These are phyloP conservation scores for Eurytoma adleriae DNA, from an alignment of 2,888 invertebrate species.

Conservation along the genomic window DNA sequence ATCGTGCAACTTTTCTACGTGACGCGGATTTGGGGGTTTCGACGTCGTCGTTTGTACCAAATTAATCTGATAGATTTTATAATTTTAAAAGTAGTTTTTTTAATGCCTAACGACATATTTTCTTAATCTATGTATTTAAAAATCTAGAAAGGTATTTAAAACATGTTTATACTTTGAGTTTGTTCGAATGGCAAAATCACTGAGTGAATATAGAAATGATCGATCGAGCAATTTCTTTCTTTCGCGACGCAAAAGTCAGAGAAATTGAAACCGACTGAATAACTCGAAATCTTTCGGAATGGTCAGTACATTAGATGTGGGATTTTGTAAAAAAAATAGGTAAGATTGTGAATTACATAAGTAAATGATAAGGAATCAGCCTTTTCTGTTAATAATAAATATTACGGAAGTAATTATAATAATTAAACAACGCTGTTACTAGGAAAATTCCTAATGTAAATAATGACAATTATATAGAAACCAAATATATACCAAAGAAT, in stretches of 20 bases:
- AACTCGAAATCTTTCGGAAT: constrained; percentile 13
- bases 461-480: constrained; percentile 20
- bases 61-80: constrained; percentile 15
- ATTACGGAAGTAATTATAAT: constrained; percentile 19
- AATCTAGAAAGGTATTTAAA: too few relatives aligned
- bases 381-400: constrained; percentile 22
- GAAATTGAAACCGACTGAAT: neutral
- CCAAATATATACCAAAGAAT: constrained; percentile 5
- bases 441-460: constrained; percentile 34
- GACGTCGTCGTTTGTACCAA: constrained; percentile 18
- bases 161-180: neutral
- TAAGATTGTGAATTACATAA: neutral
- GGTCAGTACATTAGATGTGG: neutral
- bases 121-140: too few relatives aligned
- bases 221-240: too few relatives aligned
- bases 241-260: neutral
- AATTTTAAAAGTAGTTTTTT: constrained; percentile 3
- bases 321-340: constrained; percentile 23
- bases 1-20: constrained; percentile 37
- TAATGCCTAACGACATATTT: neutral
- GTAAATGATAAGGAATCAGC: constrained; percentile 3
- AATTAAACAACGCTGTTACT: constrained; percentile 18
- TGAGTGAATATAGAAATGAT: too few relatives aligned
- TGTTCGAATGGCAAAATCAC: constrained; percentile 9
- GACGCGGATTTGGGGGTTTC: neutral